A percentile compares a stretch with the other conserved stretches of the same genome.
Conservation (phyloP, 2,888 invertebrate species). For the Pristionchus mayeri region DNA sequence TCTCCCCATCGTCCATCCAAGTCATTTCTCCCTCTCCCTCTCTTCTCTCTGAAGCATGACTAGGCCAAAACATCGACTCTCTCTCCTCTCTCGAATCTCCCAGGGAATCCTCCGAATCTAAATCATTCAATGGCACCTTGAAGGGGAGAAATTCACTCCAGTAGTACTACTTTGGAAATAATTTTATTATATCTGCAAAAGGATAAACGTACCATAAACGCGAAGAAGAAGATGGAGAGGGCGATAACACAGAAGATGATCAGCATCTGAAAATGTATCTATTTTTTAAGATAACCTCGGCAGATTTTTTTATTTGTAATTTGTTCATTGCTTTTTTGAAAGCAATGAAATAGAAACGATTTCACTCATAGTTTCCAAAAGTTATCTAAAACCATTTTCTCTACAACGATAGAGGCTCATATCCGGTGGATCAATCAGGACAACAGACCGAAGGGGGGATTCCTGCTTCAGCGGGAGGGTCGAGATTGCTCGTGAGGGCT, state of each 20-base stretch:
- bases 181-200: neutral
- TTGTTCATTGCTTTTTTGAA: neutral
- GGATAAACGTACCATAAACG: slow-evolving; percentile 24
- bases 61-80: slow-evolving; percentile 32
- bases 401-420: no score
- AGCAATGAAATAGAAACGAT: neutral
- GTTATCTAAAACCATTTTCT: no score
- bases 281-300: neutral
- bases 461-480: neutral
- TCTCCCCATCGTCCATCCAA: neutral
- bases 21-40: slow-evolving; percentile 22
- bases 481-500: neutral
- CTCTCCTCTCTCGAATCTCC: neutral
- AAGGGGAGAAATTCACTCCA: no score
- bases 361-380: no score
- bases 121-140: no score
- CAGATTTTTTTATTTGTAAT: neutral
- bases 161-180: slow-evolving; percentile 15
- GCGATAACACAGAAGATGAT: slow-evolving; percentile 32
- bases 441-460: neutral
- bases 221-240: slow-evolving; percentile 41
- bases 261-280: slow-evolving; percentile 33
- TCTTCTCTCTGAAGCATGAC: slow-evolving; percentile 27
- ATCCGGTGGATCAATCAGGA: no score
- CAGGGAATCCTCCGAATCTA: neutral